A percentile compares a stretch with the other conserved stretches of the same genome.
These are phyloP conservation scores for Temnothorax nylanderi DNA, from an alignment of 1,140 invertebrate species.

Conservation along the genomic window DNA sequence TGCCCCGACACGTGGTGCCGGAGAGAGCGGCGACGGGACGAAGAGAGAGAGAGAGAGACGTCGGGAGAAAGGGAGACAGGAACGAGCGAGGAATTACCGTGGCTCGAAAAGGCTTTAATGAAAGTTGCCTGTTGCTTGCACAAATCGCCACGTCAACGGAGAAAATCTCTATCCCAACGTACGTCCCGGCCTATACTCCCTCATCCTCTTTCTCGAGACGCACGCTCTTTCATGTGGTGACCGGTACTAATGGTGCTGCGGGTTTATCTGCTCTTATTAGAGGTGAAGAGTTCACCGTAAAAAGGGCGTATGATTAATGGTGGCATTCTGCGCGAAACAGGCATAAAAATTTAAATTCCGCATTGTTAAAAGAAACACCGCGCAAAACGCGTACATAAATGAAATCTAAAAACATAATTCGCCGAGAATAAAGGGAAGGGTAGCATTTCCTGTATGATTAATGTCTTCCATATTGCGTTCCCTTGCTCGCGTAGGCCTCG, in stretches of 20 bases:
- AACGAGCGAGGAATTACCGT: constrained; percentile 14
- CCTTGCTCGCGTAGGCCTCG: background rate
- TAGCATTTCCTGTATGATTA: background rate
- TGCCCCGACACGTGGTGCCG: constrained; percentile 35
- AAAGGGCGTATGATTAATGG: background rate
- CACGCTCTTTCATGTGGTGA: constrained; percentile 32
- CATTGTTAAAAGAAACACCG: background rate
- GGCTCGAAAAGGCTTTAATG: constrained; percentile 80
- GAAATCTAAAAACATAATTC: constrained; percentile 12
- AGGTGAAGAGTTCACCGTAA: constrained; percentile 44
- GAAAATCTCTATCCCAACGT: constrained; percentile 65
- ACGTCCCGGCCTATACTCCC: constrained; percentile 31
- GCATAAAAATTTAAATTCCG: constrained; percentile 16
- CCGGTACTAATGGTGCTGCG: constrained; percentile 17
- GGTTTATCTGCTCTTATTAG: constrained; percentile 58
- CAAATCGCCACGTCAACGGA: constrained; percentile 76
- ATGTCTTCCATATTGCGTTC: background rate
- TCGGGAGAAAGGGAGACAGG: background rate
- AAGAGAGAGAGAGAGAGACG: constrained; percentile 11
- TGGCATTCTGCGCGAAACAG: background rate
- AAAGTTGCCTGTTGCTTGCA: constrained; percentile 82
- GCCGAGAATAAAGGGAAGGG: background rate
- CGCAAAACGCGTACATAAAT: background rate
- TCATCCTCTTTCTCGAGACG: background rate
- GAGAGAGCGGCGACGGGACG: background rate